phyloP scores from a whole-genome alignment of 2,113 vertebrate genomes.

The Talpa occidentalis region DNA sequence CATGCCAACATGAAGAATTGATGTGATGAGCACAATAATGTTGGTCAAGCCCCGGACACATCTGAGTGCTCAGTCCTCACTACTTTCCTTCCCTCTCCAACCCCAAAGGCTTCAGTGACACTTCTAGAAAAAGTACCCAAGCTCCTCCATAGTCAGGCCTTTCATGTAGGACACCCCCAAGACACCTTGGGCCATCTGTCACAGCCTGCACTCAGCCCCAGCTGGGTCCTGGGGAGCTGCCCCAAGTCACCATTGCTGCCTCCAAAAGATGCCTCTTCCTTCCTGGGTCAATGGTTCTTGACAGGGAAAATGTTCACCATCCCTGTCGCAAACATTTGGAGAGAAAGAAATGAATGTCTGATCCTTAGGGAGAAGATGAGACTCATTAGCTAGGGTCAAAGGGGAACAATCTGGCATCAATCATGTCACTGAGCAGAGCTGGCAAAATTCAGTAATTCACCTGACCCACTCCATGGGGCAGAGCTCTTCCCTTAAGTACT shows the following conservation, averaged over 20 bases:
- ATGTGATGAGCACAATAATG: background rate
- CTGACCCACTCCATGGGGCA: slow-evolving; percentile 71
- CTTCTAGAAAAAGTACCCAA: background rate
- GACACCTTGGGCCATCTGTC: background rate
- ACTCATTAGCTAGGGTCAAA: slow-evolving; percentile 70
- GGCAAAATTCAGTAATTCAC: slow-evolving; percentile 75
- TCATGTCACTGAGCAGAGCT: slow-evolving; percentile 79
- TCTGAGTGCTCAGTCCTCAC: background rate
- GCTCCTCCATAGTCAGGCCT: background rate
- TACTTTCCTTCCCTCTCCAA: background rate
- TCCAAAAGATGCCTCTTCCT: slow-evolving; percentile 14
- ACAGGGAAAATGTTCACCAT: slow-evolving; percentile 55
- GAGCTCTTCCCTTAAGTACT: slow-evolving; percentile 69
- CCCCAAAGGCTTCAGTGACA: background rate
- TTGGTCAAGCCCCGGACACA: background rate
- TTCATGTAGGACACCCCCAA: background rate
- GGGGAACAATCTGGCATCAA: slow-evolving; percentile 70
- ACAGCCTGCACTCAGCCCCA: background rate
- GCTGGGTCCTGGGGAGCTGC: background rate
- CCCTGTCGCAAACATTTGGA: slow-evolving; percentile 41
- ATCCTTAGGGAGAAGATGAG: slow-evolving; percentile 67
- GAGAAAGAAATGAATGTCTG: slow-evolving; percentile 51
- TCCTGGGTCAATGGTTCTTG: slow-evolving; percentile 62
- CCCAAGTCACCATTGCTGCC: background rate
- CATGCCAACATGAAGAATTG: background rate